Evolutionary conservation across 2,888 invertebrate species (phyloP).

Genomic region (Pseudococcus longispinus): DNA sequence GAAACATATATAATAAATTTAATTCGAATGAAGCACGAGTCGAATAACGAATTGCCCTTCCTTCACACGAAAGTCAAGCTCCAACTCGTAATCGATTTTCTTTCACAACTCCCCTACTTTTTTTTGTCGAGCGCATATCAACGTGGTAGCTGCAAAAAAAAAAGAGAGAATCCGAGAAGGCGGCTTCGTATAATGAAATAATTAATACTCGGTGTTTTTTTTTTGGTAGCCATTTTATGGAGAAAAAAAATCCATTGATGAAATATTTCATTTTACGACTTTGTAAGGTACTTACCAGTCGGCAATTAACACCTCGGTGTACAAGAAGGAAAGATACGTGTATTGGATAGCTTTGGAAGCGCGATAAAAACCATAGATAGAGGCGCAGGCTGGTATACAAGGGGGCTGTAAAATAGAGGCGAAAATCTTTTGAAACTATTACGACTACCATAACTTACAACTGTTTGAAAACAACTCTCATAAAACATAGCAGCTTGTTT

Average conservation of each 20-base stretch:
- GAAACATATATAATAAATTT: slow-evolving; percentile 44
- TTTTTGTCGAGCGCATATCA: slow-evolving; percentile 9
- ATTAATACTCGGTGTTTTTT: background rate
- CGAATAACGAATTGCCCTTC: slow-evolving; percentile 44
- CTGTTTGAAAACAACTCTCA: slow-evolving; percentile 43
- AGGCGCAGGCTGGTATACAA: background rate
- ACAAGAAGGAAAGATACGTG: background rate
- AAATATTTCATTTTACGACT: background rate
- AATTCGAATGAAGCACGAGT: slow-evolving; percentile 43
- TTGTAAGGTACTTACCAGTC: no score
- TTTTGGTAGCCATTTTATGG: background rate
- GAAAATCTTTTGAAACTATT: slow-evolving; percentile 39
- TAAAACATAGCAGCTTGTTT: slow-evolving; percentile 38
- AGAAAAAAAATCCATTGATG: background rate
- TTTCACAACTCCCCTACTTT: slow-evolving; percentile 37
- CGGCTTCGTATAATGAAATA: background rate
- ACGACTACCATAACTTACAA: slow-evolving; percentile 45
- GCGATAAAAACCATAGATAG: slow-evolving; percentile 25
- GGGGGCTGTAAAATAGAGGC: background rate
- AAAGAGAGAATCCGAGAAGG: background rate
- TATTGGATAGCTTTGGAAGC: background rate
- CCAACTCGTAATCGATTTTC: slow-evolving; percentile 45
- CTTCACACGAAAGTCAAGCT: slow-evolving; percentile 37
- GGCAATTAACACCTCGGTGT: background rate
- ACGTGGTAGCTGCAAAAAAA: background rate